Conservation (phyloP, 2,888 invertebrate genomes). For the Ectemnius lituratus region DNA sequence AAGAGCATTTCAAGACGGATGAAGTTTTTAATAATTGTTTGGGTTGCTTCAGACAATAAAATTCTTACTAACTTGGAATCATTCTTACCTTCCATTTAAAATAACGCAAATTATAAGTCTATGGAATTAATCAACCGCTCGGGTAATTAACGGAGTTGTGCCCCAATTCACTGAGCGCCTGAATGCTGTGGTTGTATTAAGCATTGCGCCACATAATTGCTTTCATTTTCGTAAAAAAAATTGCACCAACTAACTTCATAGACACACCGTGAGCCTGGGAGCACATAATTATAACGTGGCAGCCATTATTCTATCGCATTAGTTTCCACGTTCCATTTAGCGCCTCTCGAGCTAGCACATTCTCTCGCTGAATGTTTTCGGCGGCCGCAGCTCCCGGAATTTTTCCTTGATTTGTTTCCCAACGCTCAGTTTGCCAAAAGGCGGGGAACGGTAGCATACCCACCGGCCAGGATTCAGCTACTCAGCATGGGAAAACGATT, state of each 20-base stretch:
- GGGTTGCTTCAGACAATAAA: no score
- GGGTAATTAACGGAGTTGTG: no score
- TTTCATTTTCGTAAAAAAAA: no score
- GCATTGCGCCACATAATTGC: no score
- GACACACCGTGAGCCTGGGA: neutral
- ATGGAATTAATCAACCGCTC: no score
- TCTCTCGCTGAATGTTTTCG: constrained; percentile 8
- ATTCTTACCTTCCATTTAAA: no score
- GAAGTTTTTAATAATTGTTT: no score
- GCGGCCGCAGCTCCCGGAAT: neutral
- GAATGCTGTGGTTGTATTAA: no score
- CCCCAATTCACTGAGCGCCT: no score
- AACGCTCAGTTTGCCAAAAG: constrained; percentile 14
- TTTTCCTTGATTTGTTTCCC: constrained; percentile 17
- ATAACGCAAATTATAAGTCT: no score
- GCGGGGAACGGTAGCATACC: neutral
- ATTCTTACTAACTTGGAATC: no score
- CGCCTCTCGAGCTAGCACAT: neutral
- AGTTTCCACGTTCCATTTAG: neutral
- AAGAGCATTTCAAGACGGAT: no score
- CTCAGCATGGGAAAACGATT: neutral
- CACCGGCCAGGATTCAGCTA: neutral
- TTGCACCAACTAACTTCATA: neutral
- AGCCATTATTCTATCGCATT: constrained; percentile 19
- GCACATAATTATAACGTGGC: constrained; percentile 39